Conservation (phyloP, 2,888 invertebrate species). For the Epistrophe grossulariae region DNA sequence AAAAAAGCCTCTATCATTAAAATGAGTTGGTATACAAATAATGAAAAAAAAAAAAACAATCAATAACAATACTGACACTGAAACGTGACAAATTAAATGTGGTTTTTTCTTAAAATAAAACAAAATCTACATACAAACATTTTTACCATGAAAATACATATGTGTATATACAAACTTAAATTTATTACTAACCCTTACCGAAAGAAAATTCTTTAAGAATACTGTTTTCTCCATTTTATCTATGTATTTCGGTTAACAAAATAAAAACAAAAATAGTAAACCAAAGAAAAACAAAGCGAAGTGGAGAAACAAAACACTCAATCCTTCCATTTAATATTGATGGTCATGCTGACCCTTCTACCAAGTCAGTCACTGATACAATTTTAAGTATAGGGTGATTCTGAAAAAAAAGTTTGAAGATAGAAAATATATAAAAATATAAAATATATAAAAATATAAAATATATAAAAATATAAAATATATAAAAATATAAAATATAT, state of each 20-base stretch:
- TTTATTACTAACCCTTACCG: background rate
- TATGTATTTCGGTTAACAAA: background rate
- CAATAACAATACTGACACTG: background rate
- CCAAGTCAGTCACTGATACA: conserved; percentile 36
- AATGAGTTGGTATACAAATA: background rate
- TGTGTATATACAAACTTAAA: background rate
- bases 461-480: no score
- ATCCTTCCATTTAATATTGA: conserved; percentile 39
- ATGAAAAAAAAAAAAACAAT: background rate
- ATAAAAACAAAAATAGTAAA: background rate
- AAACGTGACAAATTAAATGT: conserved; percentile 10
- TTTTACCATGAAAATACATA: background rate
- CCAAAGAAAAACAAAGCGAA: background rate
- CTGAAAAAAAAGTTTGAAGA: background rate
- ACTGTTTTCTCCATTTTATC: background rate
- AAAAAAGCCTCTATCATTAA: background rate
- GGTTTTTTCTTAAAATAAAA: background rate
- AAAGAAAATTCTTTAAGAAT: background rate
- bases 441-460: no score
- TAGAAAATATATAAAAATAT: no score
- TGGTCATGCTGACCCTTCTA: conserved; percentile 51
- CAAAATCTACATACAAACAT: background rate
- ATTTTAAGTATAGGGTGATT: background rate
- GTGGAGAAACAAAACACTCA: conserved; percentile 1
- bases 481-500: no score